Conservation (phyloP, 2,113 vertebrate genomes). For the Corvus moneduloides region DNA sequence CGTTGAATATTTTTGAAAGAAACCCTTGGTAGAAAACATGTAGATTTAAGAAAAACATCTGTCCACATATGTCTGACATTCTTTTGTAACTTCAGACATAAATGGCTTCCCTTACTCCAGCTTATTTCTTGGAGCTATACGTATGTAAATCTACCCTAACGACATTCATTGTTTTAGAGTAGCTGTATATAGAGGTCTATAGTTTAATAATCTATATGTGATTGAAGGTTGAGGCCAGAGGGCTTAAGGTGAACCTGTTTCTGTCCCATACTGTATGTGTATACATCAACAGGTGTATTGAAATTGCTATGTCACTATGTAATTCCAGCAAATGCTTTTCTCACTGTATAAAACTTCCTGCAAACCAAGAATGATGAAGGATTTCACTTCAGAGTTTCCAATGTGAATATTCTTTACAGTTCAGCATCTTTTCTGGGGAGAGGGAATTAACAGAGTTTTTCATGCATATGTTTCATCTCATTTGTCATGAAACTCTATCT, state of each 20-base stretch:
- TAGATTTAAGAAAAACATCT: not conserved
- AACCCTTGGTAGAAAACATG: rapidly evolving
- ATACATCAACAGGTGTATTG: not conserved
- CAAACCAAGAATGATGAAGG: not conserved
- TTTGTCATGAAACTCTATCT: not conserved
- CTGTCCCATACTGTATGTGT: not conserved
- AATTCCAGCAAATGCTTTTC: not conserved
- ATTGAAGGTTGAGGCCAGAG: not conserved
- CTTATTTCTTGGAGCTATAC: not conserved
- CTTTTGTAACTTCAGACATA: not conserved
- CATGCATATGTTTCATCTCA: not conserved
- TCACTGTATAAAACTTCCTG: not conserved
- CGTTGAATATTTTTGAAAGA: not conserved
- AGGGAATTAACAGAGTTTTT: not conserved
- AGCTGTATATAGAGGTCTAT: not conserved
- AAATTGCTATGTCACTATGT: not conserved
- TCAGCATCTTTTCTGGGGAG: not conserved
- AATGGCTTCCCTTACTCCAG: not conserved
- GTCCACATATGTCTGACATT: rapidly evolving
- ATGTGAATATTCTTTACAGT: not conserved
- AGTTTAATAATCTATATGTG: not conserved
- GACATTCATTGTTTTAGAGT: not conserved
- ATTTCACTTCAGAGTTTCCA: not conserved
- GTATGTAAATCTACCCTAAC: not conserved
- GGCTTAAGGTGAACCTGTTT: not conserved